Evolutionary conservation across 1,140 invertebrate genomes (phyloP).

Genomic region (Potamilus streckersoni): DNA sequence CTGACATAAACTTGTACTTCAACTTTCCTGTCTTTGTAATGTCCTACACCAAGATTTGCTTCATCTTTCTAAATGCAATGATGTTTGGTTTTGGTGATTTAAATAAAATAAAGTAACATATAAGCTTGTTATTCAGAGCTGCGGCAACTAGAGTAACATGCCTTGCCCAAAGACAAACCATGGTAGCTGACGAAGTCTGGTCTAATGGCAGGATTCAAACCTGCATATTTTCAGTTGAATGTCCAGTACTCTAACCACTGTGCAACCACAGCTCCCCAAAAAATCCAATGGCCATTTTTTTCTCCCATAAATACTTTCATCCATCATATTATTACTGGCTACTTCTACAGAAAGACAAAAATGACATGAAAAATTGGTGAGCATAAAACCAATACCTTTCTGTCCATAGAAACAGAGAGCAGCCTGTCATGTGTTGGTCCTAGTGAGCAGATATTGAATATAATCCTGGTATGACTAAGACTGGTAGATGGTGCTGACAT

Average conservation of each 20-base stretch:
- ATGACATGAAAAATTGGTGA: background rate
- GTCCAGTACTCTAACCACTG: too few relatives aligned
- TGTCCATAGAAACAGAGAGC: slow-evolving; percentile 70
- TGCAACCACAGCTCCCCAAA: too few relatives aligned
- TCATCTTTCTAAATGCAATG: background rate
- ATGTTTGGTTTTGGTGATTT: too few relatives aligned
- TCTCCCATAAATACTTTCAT: background rate
- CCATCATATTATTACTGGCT: background rate
- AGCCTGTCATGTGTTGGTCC: slow-evolving; percentile 33
- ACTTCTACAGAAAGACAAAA: background rate
- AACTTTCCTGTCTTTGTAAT: slow-evolving; percentile 37
- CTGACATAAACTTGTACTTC: slow-evolving; percentile 62
- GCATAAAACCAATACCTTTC: slow-evolving; percentile 48
- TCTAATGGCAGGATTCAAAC: too few relatives aligned
- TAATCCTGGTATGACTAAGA: slow-evolving; percentile 68
- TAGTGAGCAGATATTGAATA: slow-evolving; percentile 70
- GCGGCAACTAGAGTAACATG: too few relatives aligned
- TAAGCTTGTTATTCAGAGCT: too few relatives aligned
- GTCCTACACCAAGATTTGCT: slow-evolving; percentile 41
- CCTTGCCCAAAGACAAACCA: too few relatives aligned
- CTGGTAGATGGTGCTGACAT: slow-evolving; percentile 61
- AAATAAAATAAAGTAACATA: too few relatives aligned
- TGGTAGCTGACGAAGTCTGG: too few relatives aligned
- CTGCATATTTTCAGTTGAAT: too few relatives aligned
- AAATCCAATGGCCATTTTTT: background rate